A percentile compares a stretch with the other conserved stretches of the same genome.
Evolutionary conservation across 2,113 vertebrate species (phyloP).

Genomic region (Malaclemys terrapin): DNA sequence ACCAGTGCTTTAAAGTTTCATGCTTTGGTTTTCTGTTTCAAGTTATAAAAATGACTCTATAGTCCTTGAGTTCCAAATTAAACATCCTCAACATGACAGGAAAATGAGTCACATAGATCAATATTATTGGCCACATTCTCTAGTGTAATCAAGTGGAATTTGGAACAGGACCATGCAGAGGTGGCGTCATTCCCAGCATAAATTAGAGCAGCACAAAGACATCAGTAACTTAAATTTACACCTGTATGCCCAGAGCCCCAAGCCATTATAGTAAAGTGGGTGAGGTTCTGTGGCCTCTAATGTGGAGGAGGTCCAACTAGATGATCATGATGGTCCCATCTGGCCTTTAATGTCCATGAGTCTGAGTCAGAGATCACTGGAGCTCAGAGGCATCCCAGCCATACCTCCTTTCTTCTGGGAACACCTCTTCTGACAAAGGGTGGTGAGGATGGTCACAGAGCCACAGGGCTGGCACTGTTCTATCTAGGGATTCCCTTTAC

Average conservation of each 20-base stretch:
- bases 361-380: background rate
- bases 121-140: background rate
- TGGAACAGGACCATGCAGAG: background rate
- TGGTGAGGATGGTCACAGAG: rapidly evolving
- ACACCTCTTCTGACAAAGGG: rapidly evolving
- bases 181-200: background rate
- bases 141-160: background rate
- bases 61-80: background rate
- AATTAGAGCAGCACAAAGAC: background rate
- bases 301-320: background rate
- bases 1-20: background rate
- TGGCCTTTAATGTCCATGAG: background rate
- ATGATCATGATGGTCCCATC: background rate
- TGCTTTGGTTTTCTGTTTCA: background rate
- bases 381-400: background rate
- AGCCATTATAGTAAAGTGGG: background rate
- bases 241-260: background rate
- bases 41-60: background rate
- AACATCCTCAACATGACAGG: background rate
- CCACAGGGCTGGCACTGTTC: background rate
- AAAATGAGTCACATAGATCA: background rate
- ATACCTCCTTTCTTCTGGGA: background rate
- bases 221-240: background rate
- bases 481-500: background rate
- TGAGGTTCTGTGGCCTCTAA: background rate